Conservation (phyloP, 1,140 invertebrate species). For the Daktulosphaira vitifoliae region DNA sequence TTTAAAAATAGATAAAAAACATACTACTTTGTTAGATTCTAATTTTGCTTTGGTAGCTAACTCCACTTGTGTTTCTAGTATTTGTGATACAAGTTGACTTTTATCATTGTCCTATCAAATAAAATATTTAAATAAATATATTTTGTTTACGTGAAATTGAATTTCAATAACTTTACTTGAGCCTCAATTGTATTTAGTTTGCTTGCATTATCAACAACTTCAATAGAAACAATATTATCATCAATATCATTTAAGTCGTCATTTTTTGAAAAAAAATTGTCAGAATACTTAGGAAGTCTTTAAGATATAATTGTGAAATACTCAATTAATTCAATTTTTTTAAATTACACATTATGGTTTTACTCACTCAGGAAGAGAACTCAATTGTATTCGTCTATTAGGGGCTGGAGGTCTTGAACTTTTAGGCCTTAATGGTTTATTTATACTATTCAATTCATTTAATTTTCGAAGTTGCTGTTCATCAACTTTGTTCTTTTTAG, state of each 20-base stretch:
- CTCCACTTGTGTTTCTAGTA: slow-evolving; percentile 66
- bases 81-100: slow-evolving; percentile 69
- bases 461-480: slow-evolving; percentile 44
- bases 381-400: slow-evolving; percentile 13
- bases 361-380: slow-evolving; percentile 9
- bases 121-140: no score
- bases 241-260: slow-evolving; percentile 20
- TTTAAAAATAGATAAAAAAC: background rate
- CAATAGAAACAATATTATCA: slow-evolving; percentile 23
- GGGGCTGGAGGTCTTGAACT: slow-evolving; percentile 24
- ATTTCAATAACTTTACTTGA: background rate
- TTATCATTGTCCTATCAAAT: slow-evolving; percentile 44
- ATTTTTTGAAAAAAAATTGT: slow-evolving; percentile 21
- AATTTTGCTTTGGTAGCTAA: slow-evolving; percentile 42
- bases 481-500: slow-evolving; percentile 44
- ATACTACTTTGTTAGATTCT: slow-evolving; percentile 15
- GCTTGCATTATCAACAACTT: slow-evolving; percentile 7
- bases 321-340: no score
- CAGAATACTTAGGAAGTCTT: slow-evolving; percentile 19
- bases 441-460: slow-evolving; percentile 1
- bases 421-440: slow-evolving; percentile 19
- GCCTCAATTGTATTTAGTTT: background rate
- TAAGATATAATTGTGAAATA: background rate
- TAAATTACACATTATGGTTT: background rate
- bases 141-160: no score